Evolutionary conservation across 2,797 vertebrate genomes (phyloP).

Genomic region (Labeo calbasu): DNA sequence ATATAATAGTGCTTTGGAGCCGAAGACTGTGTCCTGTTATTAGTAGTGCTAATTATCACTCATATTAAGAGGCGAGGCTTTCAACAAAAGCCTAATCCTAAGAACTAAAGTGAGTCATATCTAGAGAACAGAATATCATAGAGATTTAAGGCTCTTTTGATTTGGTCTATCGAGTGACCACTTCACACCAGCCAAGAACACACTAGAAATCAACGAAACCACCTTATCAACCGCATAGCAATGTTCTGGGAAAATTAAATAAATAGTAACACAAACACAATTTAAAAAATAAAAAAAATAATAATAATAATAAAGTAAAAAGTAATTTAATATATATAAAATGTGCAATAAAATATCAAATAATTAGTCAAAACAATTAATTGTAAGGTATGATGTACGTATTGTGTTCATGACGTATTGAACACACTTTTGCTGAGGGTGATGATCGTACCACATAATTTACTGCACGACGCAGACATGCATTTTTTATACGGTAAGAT

Average conservation of each 20-base stretch:
- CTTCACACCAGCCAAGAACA: background rate
- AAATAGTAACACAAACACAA: too few species aligned
- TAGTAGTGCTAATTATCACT: background rate
- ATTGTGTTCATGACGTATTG: too few species aligned
- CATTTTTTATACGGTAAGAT: too few species aligned
- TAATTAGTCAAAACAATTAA: too few species aligned
- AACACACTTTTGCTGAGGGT: too few species aligned
- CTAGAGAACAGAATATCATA: background rate
- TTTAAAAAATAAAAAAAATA: background rate
- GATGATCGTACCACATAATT: too few species aligned
- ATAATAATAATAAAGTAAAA: background rate
- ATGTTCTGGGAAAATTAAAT: background rate
- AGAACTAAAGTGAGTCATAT: background rate
- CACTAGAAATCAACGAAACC: background rate
- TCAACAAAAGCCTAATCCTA: background rate
- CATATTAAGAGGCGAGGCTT: background rate
- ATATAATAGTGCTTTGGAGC: background rate
- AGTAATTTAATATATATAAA: too few species aligned
- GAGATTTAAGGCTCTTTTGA: background rate
- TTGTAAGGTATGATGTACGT: too few species aligned
- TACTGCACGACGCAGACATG: background rate
- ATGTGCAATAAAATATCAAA: too few species aligned
- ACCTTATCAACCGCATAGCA: background rate
- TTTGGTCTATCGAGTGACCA: background rate
- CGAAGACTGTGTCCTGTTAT: background rate